Percentiles rank a stretch among this genome's conserved stretches.
phyloP scores from a whole-genome alignment of 2,888 invertebrate genomes.

The Noctua janthina region DNA sequence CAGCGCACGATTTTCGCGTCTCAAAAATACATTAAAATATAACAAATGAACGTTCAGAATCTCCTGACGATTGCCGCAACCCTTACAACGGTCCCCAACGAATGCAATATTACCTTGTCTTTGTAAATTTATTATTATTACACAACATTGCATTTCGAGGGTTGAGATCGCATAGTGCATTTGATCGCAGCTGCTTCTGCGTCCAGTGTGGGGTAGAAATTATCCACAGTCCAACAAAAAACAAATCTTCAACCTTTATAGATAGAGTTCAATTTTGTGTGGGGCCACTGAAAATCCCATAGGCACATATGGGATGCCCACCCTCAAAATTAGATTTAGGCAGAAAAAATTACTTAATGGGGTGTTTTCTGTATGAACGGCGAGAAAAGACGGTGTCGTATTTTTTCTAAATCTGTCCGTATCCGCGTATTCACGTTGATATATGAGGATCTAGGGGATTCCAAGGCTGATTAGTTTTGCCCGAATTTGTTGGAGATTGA shows the following conservation, averaged over 20 bases:
- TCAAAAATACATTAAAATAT: constrained; percentile 69
- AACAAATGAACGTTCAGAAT: constrained; percentile 72
- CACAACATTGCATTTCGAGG: constrained; percentile 86
- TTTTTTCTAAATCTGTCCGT: constrained; percentile 75
- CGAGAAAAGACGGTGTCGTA: constrained; percentile 77
- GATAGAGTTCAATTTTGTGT: constrained; percentile 68
- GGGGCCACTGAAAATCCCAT: constrained; percentile 75
- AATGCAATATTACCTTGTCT: constrained; percentile 84
- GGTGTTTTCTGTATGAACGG: constrained; percentile 88
- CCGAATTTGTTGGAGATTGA: constrained; percentile 47
- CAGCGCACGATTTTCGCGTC: constrained; percentile 44
- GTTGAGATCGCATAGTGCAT: constrained; percentile 83
- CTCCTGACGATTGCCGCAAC: constrained; percentile 82
- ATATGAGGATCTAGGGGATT: constrained; percentile 68
- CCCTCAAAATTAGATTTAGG: constrained; percentile 87
- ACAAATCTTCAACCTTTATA: constrained; percentile 41
- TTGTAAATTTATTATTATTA: constrained; percentile 89
- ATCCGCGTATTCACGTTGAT: constrained; percentile 72
- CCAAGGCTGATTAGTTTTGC: constrained; percentile 61
- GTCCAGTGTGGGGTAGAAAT: constrained; percentile 72
- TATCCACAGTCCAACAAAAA: constrained; percentile 60
- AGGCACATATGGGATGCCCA: constrained; percentile 86
- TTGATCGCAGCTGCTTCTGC: constrained; percentile 84
- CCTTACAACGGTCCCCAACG: constrained; percentile 77
- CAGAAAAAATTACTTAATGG: constrained; percentile 89